These are phyloP conservation scores for Rhinatrema bivittatum DNA, from an alignment of 2,797 vertebrate genomes.

Conservation along the genomic window DNA sequence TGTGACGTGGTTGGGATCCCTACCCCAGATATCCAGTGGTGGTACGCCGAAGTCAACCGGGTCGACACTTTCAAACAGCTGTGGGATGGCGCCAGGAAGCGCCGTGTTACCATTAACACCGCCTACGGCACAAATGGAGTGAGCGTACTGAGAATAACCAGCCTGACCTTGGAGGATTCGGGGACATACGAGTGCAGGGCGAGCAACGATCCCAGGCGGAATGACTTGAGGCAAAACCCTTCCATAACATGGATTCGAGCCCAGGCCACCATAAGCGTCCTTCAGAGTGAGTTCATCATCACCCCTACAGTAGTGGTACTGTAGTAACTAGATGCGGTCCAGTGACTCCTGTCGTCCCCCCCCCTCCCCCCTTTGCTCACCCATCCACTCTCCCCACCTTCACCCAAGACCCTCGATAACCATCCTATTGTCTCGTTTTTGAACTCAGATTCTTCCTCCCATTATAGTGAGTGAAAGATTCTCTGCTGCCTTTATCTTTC, in stretches of 20 bases:
- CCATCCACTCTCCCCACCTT: too few relatives aligned
- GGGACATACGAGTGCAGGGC: slow-evolving; percentile 98
- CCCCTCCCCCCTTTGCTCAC: slow-evolving; percentile 18
- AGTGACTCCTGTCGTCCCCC: slow-evolving; percentile 44
- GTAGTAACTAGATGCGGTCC: slow-evolving; percentile 75
- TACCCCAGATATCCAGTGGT: slow-evolving; percentile 99
- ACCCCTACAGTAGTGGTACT: slow-evolving; percentile 67
- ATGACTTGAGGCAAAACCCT: slow-evolving; percentile 94
- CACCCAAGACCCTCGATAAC: slow-evolving; percentile 16
- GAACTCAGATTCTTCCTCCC: slow-evolving; percentile 27
- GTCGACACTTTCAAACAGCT: slow-evolving; percentile 98
- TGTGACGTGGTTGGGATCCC: slow-evolving; percentile 96
- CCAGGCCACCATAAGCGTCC: slow-evolving; percentile 96
- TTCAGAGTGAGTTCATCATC: slow-evolving; percentile 92
- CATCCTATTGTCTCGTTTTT: slow-evolving; percentile 32
- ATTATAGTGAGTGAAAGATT: slow-evolving; percentile 37
- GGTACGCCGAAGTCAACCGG: slow-evolving; percentile 96
- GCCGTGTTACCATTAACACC: slow-evolving; percentile 90
- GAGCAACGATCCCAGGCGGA: slow-evolving; percentile 95
- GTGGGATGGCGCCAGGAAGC: slow-evolving; percentile 92
- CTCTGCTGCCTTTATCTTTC: slow-evolving; percentile 31
- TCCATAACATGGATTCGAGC: slow-evolving; percentile 97
- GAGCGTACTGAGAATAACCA: slow-evolving; percentile 90
- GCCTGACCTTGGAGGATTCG: slow-evolving; percentile 93
- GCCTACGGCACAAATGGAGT: slow-evolving; percentile 91